Evolutionary conservation across 2,797 vertebrate genomes (phyloP), one percentile per base, ranked within the genome.

Genomic region (Pipistrellus kuhlii): DNA sequence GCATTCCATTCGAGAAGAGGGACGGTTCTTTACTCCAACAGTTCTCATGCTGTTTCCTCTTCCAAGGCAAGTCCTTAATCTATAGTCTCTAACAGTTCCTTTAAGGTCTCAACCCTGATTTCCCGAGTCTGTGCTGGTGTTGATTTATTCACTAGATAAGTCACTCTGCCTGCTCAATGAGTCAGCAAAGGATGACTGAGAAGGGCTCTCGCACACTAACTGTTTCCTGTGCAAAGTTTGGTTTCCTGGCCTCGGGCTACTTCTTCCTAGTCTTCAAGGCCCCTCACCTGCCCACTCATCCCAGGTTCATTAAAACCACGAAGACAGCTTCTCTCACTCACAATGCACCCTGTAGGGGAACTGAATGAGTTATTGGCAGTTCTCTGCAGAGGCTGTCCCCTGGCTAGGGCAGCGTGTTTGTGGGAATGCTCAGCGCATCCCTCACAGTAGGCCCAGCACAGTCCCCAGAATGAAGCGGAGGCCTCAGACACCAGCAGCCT

Each of bases 131-230:
- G 84, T 81, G 75, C 64, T 82, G 35, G 76, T 62, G 59, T n/a
- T 76, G 85, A 75, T 88, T 80, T 94, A 90, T 94, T 96, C 96
- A 96, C 89, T 76, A n/a, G 83, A 55, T 90, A 94, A 85, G 85
- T 57, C 88, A 96, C 80, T 96, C 90, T 80, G 91, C 95, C 95
- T 92, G 93, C 71, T 92, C 72, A 69, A 64, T 98, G 97, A 98
- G 96, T 98, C 97, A 98, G 95, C 91, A 95, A 81, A 81, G 96
- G 88, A 38, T 88, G 80, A 80, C 51, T 27, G 88, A 53, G 96
- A 83, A 48, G 68, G 27, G 46, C 66, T 76, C 94, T 93, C 92
- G 80, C 71, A 91, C 48, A 80, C 32, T 62, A 41, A 91, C 76
- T 46, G 81, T 88, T 97, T 85, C 51, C 81, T 73, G 82, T n/a